Evolutionary conservation across 2,888 invertebrate genomes (phyloP), one percentile per base, ranked within the genome.

Genomic region (Mesodorylaimus sp.): DNA sequence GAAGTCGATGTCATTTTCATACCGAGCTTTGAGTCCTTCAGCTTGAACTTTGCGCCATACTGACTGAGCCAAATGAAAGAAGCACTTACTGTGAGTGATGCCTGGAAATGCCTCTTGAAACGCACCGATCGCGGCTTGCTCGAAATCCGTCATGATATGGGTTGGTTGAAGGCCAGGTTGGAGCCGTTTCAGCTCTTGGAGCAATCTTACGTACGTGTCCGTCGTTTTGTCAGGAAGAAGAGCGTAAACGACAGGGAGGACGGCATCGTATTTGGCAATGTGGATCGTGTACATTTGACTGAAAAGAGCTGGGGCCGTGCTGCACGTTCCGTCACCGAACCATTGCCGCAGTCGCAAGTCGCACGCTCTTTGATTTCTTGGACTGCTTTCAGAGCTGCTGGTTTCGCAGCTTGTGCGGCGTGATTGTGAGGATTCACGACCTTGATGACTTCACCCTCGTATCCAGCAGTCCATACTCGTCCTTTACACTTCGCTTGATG

Each of bases 311-410:
- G 41, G 41, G n/a, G 21, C 41, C 10, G 41, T 39, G 21, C 21
- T 39, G 41, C 10, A 39, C 7, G 41, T 39, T n/a, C 41, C 41
- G 21, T 39, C 41, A 39, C n/a, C 41, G 7, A 21, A 39, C 41
- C 41, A 39, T 39, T 39, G 13, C 7, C 21, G n/a, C n/a, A n/a
- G n/a, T n/a, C n/a, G n/a, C n/a, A n/a, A n/a, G n/a, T n/a, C n/a
- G n/a, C n/a, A n/a, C n/a, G n/a, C n/a, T n/a, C n/a, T n/a, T n/a
- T n/a, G n/a, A n/a, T n/a, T n/a, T n/a, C n/a, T n/a, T n/a, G n/a
- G n/a, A n/a, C n/a, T n/a, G n/a, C n/a, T n/a, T n/a, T n/a, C n/a
- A n/a, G n/a, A n/a, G n/a, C n/a, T n/a, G n/a, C n/a, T n/a, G n/a
- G n/a, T n/a, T n/a, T n/a, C n/a, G n/a, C n/a, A n/a, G n/a, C n/a